Conservation (phyloP, 1,140 invertebrate species). For the Drosophila sturtevanti region DNA sequence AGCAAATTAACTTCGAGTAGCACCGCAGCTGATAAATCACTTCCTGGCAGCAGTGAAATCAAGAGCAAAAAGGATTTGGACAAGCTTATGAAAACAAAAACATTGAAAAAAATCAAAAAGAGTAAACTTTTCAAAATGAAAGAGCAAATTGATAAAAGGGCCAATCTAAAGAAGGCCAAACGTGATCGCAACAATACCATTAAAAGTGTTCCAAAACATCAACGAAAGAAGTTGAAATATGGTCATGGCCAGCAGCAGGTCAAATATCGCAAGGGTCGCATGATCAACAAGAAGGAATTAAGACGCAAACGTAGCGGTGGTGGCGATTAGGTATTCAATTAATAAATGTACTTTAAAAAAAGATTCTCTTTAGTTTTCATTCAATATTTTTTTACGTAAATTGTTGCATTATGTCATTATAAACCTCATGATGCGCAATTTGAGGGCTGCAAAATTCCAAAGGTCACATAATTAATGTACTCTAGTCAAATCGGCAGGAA, state of each 20-base stretch:
- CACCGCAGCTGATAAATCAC: conserved; percentile 6
- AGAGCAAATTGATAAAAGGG: conserved; percentile 86
- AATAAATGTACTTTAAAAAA: conserved; percentile 7
- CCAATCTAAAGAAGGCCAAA: conserved; percentile 85
- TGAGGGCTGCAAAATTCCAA: too few relatives aligned
- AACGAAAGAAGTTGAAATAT: conserved; percentile 63
- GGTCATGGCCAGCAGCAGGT: conserved; percentile 45
- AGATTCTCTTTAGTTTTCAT: background rate
- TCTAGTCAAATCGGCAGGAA: too few relatives aligned
- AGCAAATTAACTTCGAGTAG: conserved; percentile 23
- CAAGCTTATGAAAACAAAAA: conserved; percentile 86
- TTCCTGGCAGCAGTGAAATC: conserved; percentile 31
- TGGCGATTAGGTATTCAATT: conserved; percentile 30
- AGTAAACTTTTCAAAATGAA: conserved; percentile 90
- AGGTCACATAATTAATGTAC: too few relatives aligned
- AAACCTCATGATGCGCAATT: too few relatives aligned
- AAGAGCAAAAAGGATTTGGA: conserved; percentile 87
- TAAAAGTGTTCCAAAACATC: conserved; percentile 71
- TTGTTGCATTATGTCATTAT: too few relatives aligned
- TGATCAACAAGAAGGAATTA: conserved; percentile 61
- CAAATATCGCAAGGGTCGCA: conserved; percentile 64
- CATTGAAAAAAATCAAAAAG: conserved; percentile 87
- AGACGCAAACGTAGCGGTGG: conserved; percentile 56
- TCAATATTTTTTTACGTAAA: too few relatives aligned
- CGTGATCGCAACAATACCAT: conserved; percentile 71